Evolutionary conservation across 2,797 vertebrate genomes (phyloP).

Genomic region (Gambusia yucatana): DNA sequence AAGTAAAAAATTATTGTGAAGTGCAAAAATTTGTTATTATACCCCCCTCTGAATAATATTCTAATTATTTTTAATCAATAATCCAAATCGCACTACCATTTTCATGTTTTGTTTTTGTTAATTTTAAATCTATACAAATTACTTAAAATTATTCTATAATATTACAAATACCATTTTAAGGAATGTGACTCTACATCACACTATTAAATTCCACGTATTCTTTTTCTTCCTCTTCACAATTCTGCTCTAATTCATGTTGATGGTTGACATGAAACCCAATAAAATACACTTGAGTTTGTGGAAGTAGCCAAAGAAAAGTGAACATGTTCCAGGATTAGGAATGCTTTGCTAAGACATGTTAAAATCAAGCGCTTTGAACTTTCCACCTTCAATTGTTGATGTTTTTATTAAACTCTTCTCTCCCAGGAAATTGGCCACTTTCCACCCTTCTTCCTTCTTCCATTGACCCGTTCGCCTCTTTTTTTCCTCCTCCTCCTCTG

Average conservation of each 20-base stretch:
- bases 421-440: conserved; percentile 61
- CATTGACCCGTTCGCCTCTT: conserved; percentile 55
- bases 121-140: no score
- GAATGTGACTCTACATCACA: background rate
- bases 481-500: conserved; percentile 31
- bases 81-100: no score
- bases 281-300: background rate
- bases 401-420: conserved; percentile 76
- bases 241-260: background rate
- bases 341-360: background rate
- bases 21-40: no score
- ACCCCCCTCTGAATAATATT: no score
- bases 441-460: conserved; percentile 69
- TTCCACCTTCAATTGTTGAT: conserved; percentile 74
- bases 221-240: background rate
- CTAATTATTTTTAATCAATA: no score
- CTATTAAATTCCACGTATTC: background rate
- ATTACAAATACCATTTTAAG: no score
- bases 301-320: background rate
- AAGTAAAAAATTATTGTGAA: background rate
- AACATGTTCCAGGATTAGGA: background rate
- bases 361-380: background rate
- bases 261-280: background rate
- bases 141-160: no score
- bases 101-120: no score